Percentiles rank a stretch among this genome's conserved stretches.
Conservation (phyloP, 2,888 invertebrate species). For the Cheilosia variabilis region DNA sequence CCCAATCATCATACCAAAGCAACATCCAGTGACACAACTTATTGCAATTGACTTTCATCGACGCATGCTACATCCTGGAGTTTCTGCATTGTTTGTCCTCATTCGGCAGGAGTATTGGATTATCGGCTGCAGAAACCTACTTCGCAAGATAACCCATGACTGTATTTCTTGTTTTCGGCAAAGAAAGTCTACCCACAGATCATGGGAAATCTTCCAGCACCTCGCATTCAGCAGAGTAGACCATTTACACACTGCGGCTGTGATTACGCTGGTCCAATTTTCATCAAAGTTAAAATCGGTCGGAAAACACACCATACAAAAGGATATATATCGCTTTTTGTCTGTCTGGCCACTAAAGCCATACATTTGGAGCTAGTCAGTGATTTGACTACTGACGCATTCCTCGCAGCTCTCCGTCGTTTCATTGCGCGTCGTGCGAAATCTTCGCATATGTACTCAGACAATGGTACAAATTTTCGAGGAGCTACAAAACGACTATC, state of each 20-base stretch:
- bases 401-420: slow-evolving; percentile 41
- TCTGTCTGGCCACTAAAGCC: slow-evolving; percentile 44
- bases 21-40: background rate
- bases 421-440: slow-evolving; percentile 55
- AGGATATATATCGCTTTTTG: slow-evolving; percentile 48
- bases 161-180: slow-evolving; percentile 18
- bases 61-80: slow-evolving; percentile 13
- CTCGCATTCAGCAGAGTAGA: slow-evolving; percentile 1
- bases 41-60: slow-evolving; percentile 16
- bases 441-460: slow-evolving; percentile 42
- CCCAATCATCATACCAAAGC: slow-evolving; percentile 14
- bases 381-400: slow-evolving; percentile 43
- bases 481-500: slow-evolving; percentile 30
- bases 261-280: slow-evolving; percentile 32
- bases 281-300: background rate
- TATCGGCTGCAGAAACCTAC: background rate
- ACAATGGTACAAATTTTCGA: slow-evolving; percentile 58
- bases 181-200: background rate
- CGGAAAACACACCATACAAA: background rate
- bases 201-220: slow-evolving; percentile 26
- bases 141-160: background rate
- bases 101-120: slow-evolving; percentile 15
- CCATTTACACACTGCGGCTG: slow-evolving; percentile 24
- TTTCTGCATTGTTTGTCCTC: slow-evolving; percentile 15
- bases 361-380: slow-evolving; percentile 59